phyloP scores from a whole-genome alignment of 2,113 vertebrate genomes.

The Salvelinus alpinus region DNA sequence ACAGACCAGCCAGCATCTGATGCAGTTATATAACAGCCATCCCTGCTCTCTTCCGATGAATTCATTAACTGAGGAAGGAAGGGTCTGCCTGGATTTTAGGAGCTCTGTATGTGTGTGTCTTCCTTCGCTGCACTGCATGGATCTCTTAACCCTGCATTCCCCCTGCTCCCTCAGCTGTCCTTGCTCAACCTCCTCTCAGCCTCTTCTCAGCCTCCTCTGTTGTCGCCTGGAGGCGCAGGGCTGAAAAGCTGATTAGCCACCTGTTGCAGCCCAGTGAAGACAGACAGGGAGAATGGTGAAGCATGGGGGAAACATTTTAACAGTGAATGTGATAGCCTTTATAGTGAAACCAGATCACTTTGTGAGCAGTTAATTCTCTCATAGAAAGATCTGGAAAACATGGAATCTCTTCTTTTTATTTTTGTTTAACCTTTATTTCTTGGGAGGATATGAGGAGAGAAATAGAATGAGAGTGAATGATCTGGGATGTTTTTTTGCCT shows the following conservation, averaged over 20 bases:
- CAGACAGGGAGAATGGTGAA: conserved; percentile 20
- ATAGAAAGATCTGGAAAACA: neutral
- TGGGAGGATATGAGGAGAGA: neutral
- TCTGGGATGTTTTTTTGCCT: neutral
- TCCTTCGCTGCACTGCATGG: neutral
- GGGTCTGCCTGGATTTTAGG: conserved; percentile 1
- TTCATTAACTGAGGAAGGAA: neutral
- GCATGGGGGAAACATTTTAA: conserved; percentile 30
- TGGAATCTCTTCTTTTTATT: neutral
- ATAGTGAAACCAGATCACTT: conserved; percentile 8
- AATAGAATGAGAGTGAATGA: neutral
- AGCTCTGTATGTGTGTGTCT: neutral
- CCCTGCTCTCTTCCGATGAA: neutral
- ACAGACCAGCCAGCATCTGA: neutral
- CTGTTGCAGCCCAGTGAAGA: conserved; percentile 61
- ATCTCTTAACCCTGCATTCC: neutral
- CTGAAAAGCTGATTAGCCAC: conserved; percentile 69
- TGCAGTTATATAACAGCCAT: neutral
- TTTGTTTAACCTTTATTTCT: too few relatives aligned
- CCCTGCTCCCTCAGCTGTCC: conserved; percentile 53
- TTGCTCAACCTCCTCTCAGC: conserved; percentile 39
- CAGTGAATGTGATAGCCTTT: conserved; percentile 8
- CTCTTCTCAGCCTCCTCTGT: conserved; percentile 20
- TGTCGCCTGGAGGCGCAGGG: conserved; percentile 36
- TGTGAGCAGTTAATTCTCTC: neutral